These are phyloP conservation scores for Globodera ellingtonae DNA, from an alignment of 1,140 invertebrate genomes.

Conservation along the genomic window DNA sequence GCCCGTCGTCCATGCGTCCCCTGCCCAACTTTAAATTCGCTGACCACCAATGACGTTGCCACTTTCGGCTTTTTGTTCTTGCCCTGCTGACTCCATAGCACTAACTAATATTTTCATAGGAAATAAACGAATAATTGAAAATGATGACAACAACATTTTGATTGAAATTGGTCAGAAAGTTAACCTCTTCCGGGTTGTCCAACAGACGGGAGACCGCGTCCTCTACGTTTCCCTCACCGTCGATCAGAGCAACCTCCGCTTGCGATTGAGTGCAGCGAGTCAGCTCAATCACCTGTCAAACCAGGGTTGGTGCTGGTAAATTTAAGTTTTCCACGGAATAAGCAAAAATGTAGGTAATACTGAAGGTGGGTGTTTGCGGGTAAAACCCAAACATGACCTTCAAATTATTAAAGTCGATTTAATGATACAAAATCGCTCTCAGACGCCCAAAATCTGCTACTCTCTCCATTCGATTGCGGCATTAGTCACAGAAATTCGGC, in stretches of 20 bases:
- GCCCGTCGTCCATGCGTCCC: neutral
- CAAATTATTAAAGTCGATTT: neutral
- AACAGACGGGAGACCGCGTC: conserved; percentile 6
- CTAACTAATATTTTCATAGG: neutral
- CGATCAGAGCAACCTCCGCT: conserved; percentile 28
- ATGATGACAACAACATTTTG: no score
- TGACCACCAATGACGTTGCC: neutral
- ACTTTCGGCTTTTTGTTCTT: neutral
- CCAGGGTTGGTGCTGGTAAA: no score
- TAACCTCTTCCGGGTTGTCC: conserved; percentile 19
- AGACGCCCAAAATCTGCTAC: no score
- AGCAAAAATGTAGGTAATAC: no score
- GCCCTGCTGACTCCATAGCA: conserved; percentile 30
- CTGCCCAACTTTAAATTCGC: neutral
- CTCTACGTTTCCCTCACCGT: conserved; percentile 20
- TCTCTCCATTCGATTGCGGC: no score
- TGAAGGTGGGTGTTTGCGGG: no score
- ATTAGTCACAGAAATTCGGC: no score
- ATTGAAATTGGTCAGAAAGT: no score
- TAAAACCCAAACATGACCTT: neutral
- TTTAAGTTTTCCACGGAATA: no score
- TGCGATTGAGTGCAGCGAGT: conserved; percentile 18
- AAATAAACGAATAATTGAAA: no score
- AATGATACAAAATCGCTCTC: neutral
- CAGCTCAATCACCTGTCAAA: conserved; percentile 20